These are phyloP conservation scores for Oasisia sp. DNA, from an alignment of 2,888 invertebrate genomes.

Conservation along the genomic window DNA sequence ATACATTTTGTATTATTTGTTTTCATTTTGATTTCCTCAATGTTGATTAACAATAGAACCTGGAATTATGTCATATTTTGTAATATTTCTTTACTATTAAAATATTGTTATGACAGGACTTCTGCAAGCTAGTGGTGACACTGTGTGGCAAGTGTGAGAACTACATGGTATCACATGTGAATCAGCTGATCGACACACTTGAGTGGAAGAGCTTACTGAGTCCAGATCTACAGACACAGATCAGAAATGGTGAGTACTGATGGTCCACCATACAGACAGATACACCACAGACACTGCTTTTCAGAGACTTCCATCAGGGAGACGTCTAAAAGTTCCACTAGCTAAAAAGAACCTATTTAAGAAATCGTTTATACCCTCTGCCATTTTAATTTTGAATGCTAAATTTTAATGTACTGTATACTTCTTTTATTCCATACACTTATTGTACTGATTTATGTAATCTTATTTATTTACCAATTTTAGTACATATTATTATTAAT, in stretches of 20 bases:
- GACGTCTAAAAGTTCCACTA: too few relatives aligned
- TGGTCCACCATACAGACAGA: too few relatives aligned
- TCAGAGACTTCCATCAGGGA: too few relatives aligned
- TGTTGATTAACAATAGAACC: neutral
- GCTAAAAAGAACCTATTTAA: too few relatives aligned
- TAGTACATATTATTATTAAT: too few relatives aligned
- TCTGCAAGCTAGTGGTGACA: neutral
- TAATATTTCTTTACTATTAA: neutral
- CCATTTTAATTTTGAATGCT: too few relatives aligned
- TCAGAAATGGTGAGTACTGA: neutral
- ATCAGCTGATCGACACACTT: neutral
- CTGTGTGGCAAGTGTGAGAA: conserved; percentile 2
- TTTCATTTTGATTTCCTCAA: neutral
- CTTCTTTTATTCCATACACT: too few relatives aligned
- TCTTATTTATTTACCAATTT: too few relatives aligned
- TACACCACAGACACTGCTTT: neutral
- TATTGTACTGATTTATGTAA: too few relatives aligned
- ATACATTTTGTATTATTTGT: neutral
- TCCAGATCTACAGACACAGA: neutral
- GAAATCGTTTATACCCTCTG: too few relatives aligned
- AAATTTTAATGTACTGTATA: too few relatives aligned
- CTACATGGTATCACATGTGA: neutral
- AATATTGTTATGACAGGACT: neutral
- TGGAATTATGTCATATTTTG: neutral
- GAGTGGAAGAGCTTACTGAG: neutral